Conservation (phyloP, 2,113 vertebrate genomes). For the Falcunculus frontatus region DNA sequence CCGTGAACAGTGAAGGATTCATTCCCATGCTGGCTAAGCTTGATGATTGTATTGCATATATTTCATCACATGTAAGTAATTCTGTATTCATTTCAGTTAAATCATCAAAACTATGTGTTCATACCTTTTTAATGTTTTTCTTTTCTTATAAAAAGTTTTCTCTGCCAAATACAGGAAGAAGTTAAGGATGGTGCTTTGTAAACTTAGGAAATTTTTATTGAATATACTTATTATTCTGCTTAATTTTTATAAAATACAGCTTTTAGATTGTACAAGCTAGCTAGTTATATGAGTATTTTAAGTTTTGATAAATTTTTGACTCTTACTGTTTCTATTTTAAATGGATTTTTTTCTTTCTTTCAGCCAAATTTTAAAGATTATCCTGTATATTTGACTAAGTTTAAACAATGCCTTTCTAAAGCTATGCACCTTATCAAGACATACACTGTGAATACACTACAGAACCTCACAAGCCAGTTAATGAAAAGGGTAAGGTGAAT, state of each 20-base stretch:
- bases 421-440: conserved; percentile 95
- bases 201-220: background rate
- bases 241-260: background rate
- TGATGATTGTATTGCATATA: conserved; percentile 95
- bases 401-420: conserved; percentile 96
- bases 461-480: conserved; percentile 91
- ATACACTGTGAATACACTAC: conserved; percentile 89
- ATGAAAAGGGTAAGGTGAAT: conserved; percentile 86
- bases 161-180: background rate
- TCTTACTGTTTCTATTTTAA: background rate
- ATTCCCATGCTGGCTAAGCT: conserved; percentile 95
- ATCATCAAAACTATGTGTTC: background rate
- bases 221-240: background rate
- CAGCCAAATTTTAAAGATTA: conserved; percentile 98
- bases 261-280: background rate
- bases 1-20: conserved; percentile 97
- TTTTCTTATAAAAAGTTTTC: background rate
- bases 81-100: background rate
- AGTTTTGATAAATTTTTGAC: background rate
- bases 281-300: background rate
- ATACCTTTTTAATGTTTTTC: background rate
- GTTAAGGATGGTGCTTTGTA: background rate
- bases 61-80: conserved; percentile 91
- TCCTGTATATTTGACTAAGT: conserved; percentile 88
- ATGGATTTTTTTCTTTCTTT: conserved; percentile 11